Base-by-base conservation (phyloP, 2,113 vertebrate genomes). In the Poecile atricapillus region DNA sequence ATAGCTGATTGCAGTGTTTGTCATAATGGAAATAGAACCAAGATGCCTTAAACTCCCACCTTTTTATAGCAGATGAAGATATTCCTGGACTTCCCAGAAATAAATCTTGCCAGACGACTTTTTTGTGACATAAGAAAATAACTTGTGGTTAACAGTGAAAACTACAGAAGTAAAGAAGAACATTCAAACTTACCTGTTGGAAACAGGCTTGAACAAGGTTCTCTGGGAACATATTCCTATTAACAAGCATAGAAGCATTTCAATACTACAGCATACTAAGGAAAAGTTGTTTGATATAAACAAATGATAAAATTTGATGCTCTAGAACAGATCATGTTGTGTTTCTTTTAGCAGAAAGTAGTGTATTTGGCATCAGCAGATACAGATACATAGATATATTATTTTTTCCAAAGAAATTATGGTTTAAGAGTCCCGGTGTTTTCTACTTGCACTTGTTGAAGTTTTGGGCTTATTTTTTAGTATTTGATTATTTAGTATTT, bases 221-320 rank as follows among this genome's bases (percentile, higher is more conserved):
- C 97, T 99, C 99, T 58, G 99, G 99, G 91, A 99, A 99, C 99
- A 99, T 99, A 94, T 99, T 99, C 97, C 99, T 99, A 97, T 95
- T 88, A 94, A 89, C 89, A 97, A 89, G 95, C n/a, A 41, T 23
- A 91, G 82, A 96, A 30, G 14, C 37, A 90, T 67, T 70, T 70
- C 83, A 89, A 77, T 7, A 18, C 50, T 24, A 83, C 8, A 60
- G 49, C n/a, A 49, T 37, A 49, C 25, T 50, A 74, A 49, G 30
- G 88, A 80, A 11, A 58, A 23, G 23, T 3, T 44, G 13, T 41
- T 83, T 69, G 37, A 31, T 27, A 53, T 24, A 35, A 93, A 33
- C 7, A 74, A 82, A 67, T 43, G 1, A 56, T 59, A 62, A 55
- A 56, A 91, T 25, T 5, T 76, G 13, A n/a, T 83, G 24, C 46